Evolutionary conservation across 2,888 invertebrate genomes (phyloP).

Genomic region (Lamellibrachia columna): DNA sequence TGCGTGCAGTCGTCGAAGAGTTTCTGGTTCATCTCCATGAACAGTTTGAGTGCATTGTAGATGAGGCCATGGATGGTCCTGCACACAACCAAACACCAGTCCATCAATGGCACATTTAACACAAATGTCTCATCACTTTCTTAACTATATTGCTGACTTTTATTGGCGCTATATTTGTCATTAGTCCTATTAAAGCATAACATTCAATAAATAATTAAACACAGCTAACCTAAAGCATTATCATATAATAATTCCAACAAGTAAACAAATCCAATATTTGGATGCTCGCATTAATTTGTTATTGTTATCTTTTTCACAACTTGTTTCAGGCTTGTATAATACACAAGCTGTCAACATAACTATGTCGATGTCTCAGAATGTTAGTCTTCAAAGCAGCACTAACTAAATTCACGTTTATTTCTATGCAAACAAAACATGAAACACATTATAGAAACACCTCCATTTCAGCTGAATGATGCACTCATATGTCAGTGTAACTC

Average conservation of each 20-base stretch:
- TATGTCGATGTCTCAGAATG: neutral
- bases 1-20: constrained; percentile 96
- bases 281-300: neutral
- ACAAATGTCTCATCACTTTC: neutral
- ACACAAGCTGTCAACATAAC: neutral
- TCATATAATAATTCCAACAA: too few species aligned
- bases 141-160: neutral
- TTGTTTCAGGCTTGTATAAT: too few species aligned
- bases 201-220: neutral
- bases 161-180: neutral
- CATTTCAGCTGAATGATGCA: neutral
- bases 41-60: constrained; percentile 99
- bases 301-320: too few species aligned
- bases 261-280: neutral
- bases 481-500: neutral
- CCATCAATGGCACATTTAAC: neutral
- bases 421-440: too few species aligned
- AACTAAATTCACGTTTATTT: too few species aligned
- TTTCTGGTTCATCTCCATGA: constrained; percentile 99
- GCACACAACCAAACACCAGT: constrained; percentile 24
- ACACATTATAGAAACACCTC: too few species aligned
- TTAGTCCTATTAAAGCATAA: neutral
- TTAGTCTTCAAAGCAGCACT: neutral
- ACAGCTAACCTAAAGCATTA: neutral
- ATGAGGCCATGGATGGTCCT: constrained; percentile 96